Conservation (phyloP, 1,140 invertebrate species). For the Zelostemma sp. region DNA sequence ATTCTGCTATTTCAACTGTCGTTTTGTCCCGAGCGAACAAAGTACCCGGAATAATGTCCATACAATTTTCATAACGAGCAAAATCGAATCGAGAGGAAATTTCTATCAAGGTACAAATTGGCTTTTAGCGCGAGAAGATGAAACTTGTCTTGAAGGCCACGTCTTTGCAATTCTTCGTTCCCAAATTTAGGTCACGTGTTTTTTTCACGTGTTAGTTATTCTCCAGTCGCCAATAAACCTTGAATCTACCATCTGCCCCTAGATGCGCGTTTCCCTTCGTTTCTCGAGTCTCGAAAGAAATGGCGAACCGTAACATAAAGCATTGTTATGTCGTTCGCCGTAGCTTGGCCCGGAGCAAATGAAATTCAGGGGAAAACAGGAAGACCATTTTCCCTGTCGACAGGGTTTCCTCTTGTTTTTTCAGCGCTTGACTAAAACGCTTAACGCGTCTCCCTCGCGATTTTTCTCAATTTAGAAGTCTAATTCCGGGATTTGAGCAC, state of each 20-base stretch:
- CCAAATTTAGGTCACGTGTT: neutral
- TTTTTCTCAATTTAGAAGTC: too few relatives aligned
- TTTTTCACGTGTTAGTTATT: neutral
- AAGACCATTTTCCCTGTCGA: neutral
- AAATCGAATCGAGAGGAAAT: too few relatives aligned
- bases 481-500: too few relatives aligned
- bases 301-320: neutral
- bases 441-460: too few relatives aligned
- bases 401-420: neutral
- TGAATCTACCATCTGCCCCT: neutral
- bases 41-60: too few relatives aligned
- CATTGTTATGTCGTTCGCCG: neutral
- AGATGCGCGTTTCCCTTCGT: neutral
- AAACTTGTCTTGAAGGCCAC: neutral
- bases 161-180: neutral
- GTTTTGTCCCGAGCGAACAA: too few relatives aligned
- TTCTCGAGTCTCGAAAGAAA: neutral
- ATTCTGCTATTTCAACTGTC: too few relatives aligned
- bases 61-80: too few relatives aligned
- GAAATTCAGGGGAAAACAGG: neutral
- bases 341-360: neutral
- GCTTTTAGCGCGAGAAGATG: neutral
- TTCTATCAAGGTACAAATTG: too few relatives aligned
- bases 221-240: constrained; percentile 3
- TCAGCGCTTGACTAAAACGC: too few relatives aligned